These are phyloP conservation scores for Drosophila histrio DNA, from an alignment of 2,888 invertebrate species.

Conservation along the genomic window DNA sequence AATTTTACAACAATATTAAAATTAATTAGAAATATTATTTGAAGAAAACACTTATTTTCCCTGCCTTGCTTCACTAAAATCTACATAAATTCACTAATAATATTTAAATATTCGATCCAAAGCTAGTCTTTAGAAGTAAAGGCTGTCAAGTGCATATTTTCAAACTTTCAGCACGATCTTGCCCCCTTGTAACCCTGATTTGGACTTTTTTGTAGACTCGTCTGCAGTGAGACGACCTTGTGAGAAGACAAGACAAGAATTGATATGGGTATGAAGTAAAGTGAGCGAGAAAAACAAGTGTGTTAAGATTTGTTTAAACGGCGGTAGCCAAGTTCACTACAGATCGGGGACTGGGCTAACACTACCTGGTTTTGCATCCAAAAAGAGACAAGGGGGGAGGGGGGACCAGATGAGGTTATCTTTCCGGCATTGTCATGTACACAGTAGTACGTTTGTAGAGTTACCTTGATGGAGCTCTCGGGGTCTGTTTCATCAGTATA, in stretches of 20 bases:
- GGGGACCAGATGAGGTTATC: not conserved
- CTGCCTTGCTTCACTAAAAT: no score
- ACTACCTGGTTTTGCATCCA: slow-evolving; percentile 19
- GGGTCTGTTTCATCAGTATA: slow-evolving; percentile 36
- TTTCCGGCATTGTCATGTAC: slow-evolving; percentile 20
- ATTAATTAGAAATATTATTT: no score
- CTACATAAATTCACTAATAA: not conserved
- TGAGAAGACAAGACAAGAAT: slow-evolving; percentile 24
- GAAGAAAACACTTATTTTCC: no score
- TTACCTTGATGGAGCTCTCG: slow-evolving; percentile 11
- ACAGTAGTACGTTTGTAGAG: slow-evolving; percentile 2
- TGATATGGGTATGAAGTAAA: slow-evolving; percentile 27
- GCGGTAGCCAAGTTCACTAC: slow-evolving; percentile 27
- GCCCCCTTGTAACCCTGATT: slow-evolving; percentile 3
- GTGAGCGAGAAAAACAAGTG: slow-evolving; percentile 1
- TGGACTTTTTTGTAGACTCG: not conserved
- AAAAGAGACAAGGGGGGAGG: not conserved
- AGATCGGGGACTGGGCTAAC: not conserved
- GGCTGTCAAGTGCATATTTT: not conserved
- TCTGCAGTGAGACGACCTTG: slow-evolving; percentile 33
- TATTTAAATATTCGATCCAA: not conserved
- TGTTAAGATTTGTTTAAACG: slow-evolving; percentile 32
- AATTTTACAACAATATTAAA: no score
- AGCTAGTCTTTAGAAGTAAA: not conserved
- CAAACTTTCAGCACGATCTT: not conserved